Evolutionary conservation across 53 echinoderm and acorn worm genomes (phyloP), one percentile per base, ranked within the genome.

Genomic region (Apostichopus leukothele): DNA sequence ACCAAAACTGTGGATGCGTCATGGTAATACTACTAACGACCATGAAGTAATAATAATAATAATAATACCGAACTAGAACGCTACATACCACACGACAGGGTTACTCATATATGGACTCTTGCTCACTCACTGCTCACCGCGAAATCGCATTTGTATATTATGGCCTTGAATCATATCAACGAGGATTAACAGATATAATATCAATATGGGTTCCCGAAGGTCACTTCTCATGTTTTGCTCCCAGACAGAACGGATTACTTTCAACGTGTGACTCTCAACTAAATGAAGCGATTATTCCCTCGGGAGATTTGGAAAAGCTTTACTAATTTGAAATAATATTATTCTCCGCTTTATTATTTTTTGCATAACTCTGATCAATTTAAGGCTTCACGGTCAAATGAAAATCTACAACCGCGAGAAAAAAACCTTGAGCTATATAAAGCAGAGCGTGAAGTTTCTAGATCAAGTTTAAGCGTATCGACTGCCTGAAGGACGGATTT

Each of bases 261-360:
- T 71, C 18, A 16, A 71, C 71, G 6, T 19, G 60, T 59, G 81
- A 81, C 81, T 39, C 81, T 54, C 79, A 53, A 53, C 55, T 22
- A 55, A 81, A 55, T 81, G 8, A 81, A 81, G 23, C 71, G 39
- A 39, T 39, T 39, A 39, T 39, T 39, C 39, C 71, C 71, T 14
- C 20, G 18, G 20, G 71, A n/a, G 20, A 71, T 71, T 71, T 71
- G 18, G 18, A 52, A 59, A 7, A 55, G 57, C 53, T 81, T 81
- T 81, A 81, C 22, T 81, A 81, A 81, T 81, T 81, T 81, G 59
- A 59, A 81, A 81, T 81, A 81, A 81, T 81, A 81, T 81, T 81
- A 5, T 54, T 81, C 13, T 20, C 4, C 16, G 51, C 1, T 7
- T 4, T 79, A 19, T 6, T 79, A 8, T 51, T 79, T 16, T 81